A percentile compares a stretch with the other conserved stretches of the same genome.
Evolutionary conservation across 2,113 vertebrate genomes (phyloP).

Genomic region (Isurus oxyrinchus): DNA sequence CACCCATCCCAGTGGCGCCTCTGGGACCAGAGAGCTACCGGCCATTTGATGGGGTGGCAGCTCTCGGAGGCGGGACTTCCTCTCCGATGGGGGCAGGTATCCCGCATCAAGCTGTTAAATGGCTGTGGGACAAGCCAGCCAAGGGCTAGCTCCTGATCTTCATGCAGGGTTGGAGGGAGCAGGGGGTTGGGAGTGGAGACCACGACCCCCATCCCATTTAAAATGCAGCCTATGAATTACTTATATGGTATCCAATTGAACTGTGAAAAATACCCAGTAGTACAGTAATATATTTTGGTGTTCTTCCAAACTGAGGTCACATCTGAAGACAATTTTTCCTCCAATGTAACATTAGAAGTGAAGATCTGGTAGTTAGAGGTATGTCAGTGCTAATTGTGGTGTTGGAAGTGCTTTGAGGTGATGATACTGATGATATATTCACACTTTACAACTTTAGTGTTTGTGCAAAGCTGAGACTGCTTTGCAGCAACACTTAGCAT

Average conservation of each 20-base stretch:
- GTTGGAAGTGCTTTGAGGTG: neutral
- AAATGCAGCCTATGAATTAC: neutral
- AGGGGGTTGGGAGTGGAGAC: neutral
- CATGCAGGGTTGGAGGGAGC: neutral
- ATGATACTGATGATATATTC: neutral
- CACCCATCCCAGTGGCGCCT: too few species aligned
- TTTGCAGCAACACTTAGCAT: neutral
- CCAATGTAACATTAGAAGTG: neutral
- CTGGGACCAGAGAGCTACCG: too few species aligned
- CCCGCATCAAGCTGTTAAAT: neutral
- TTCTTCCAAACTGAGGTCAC: neutral
- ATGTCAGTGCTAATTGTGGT: slow-evolving; percentile 10
- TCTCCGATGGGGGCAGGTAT: neutral
- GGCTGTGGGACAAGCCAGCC: neutral
- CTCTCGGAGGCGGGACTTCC: neutral
- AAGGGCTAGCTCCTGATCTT: neutral
- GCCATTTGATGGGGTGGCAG: neutral
- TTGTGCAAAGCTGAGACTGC: neutral
- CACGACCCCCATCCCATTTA: neutral
- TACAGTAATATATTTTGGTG: neutral
- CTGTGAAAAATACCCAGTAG: neutral
- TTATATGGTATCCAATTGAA: neutral
- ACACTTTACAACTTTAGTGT: neutral
- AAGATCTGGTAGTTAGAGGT: neutral
- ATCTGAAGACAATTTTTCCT: neutral